Evolutionary conservation across 2,113 vertebrate species (phyloP).

Genomic region (Centrocercus urophasianus): DNA sequence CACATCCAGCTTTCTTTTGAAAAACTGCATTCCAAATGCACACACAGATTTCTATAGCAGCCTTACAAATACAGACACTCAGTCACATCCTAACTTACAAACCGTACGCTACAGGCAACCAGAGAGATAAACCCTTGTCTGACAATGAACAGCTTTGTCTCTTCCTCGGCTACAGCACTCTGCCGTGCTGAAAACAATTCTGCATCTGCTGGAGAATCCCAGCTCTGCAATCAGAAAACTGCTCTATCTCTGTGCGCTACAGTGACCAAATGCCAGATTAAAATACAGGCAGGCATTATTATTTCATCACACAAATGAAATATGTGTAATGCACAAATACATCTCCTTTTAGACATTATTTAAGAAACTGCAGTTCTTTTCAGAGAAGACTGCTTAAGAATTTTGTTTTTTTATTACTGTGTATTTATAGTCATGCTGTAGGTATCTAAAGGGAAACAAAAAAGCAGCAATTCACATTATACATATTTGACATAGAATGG

Average conservation of each 20-base stretch:
- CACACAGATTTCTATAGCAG: neutral
- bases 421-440: neutral
- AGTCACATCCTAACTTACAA: constrained; percentile 3
- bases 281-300: neutral
- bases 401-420: neutral
- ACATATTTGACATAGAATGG: neutral
- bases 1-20: constrained; percentile 11
- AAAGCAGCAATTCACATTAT: accelerated
- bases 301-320: neutral
- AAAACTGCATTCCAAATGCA: neutral
- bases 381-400: neutral
- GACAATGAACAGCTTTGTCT: constrained; percentile 20
- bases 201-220: neutral
- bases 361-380: constrained; percentile 1
- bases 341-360: neutral
- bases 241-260: neutral
- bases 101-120: neutral
- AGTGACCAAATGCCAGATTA: neutral
- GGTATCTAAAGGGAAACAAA: neutral
- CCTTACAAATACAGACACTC: neutral
- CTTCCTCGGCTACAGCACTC: neutral
- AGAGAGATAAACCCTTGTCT: constrained; percentile 23
- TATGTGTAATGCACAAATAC: neutral
- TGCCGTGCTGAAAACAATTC: constrained; percentile 5
- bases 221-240: neutral